Percentiles rank a stretch among this genome's conserved stretches.
These are phyloP conservation scores for Mnemiopsis leidyi DNA, from an alignment of 37 sponge, comb jelly and placozoan genomes.

Conservation along the genomic window DNA sequence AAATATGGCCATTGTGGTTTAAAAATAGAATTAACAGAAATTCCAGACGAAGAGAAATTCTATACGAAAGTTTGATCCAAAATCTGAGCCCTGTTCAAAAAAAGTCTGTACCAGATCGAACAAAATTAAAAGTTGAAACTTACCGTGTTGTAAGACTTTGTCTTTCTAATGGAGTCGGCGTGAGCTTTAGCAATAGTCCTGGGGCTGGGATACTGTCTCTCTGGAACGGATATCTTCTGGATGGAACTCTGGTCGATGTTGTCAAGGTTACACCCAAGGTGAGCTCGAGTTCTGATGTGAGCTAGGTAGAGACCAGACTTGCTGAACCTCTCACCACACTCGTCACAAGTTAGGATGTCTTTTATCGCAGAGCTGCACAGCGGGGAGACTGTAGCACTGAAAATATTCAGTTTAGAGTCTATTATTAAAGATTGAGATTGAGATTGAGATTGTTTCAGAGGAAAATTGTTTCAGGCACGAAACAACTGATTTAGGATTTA, in stretches of 20 bases:
- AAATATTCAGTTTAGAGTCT: too few relatives aligned
- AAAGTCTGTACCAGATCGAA: too few relatives aligned
- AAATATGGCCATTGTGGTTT: too few relatives aligned
- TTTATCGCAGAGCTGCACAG: conserved; percentile 58
- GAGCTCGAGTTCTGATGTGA: conserved; percentile 27
- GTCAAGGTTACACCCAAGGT: background rate
- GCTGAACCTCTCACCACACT: conserved; percentile 29
- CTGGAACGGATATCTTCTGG: background rate
- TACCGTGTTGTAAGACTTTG: conserved; percentile 51
- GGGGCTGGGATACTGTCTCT: background rate
- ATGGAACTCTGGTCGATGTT: background rate
- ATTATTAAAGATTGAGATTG: too few relatives aligned
- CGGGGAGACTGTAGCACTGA: conserved; percentile 20
- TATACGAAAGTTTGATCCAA: too few relatives aligned
- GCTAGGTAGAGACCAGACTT: conserved; percentile 44
- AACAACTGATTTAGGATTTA: too few relatives aligned
- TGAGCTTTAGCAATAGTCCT: conserved; percentile 25
- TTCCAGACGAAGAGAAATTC: too few relatives aligned
- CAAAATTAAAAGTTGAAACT: too few relatives aligned
- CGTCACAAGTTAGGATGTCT: conserved; percentile 58
- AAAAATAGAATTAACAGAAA: too few relatives aligned
- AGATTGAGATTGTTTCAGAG: too few relatives aligned
- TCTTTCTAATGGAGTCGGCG: conserved; percentile 42
- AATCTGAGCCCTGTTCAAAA: too few relatives aligned
- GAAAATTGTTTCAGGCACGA: too few relatives aligned